Percentiles rank a stretch among this genome's conserved stretches.
phyloP scores from a whole-genome alignment of 2,113 vertebrate species.

The Tretioscincus oriximinensis region DNA sequence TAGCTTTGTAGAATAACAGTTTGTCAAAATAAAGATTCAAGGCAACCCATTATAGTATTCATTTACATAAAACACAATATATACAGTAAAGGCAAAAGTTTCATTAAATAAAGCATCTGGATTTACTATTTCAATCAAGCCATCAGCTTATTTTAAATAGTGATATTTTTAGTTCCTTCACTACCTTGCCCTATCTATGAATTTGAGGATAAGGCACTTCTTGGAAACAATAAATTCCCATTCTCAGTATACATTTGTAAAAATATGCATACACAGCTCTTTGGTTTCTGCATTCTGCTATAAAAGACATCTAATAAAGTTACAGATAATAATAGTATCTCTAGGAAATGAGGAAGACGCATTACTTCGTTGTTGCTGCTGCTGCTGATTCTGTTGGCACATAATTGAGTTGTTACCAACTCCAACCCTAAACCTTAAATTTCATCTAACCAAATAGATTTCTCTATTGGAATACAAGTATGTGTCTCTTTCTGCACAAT shows the following conservation, averaged over 20 bases:
- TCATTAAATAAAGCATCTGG: conserved; percentile 72
- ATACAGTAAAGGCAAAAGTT: conserved; percentile 69
- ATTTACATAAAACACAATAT: conserved; percentile 79
- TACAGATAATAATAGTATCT: neutral
- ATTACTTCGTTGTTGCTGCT: neutral
- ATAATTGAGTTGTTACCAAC: too few relatives aligned
- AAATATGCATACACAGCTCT: neutral
- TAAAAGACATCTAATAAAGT: neutral
- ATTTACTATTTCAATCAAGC: conserved; percentile 41
- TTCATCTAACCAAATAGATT: neutral
- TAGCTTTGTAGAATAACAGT: conserved; percentile 55
- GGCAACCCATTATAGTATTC: conserved; percentile 49
- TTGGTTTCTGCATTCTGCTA: conserved; percentile 14
- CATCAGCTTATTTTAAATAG: conserved; percentile 65
- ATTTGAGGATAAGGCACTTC: conserved; percentile 15
- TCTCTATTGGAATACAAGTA: neutral
- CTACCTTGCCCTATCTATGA: neutral
- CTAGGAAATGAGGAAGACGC: neutral
- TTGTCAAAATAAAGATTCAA: conserved; percentile 52
- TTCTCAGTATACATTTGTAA: conserved; percentile 13
- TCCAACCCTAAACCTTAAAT: neutral
- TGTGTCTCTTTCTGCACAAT: neutral
- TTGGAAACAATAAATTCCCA: neutral
- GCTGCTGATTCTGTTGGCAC: neutral
- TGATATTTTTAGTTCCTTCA: neutral